phyloP scores from a whole-genome alignment of 1,140 invertebrate species.

The Lycorma delicatula region DNA sequence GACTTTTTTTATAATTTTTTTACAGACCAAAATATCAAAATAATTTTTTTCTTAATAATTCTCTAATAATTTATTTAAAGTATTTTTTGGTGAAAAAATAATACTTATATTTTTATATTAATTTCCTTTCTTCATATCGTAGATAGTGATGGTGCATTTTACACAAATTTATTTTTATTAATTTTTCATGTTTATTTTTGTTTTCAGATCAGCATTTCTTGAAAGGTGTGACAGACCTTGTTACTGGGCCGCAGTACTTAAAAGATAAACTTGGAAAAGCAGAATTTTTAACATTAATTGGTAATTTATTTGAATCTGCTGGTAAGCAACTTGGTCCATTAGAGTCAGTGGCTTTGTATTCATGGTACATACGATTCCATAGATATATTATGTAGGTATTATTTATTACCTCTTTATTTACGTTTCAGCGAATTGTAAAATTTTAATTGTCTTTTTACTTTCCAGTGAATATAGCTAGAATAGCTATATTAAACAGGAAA shows the following conservation, averaged over 20 bases:
- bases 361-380: constrained; percentile 53
- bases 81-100: too few relatives aligned
- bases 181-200: neutral
- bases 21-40: too few relatives aligned
- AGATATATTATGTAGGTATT: constrained; percentile 15
- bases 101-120: too few relatives aligned
- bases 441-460: too few relatives aligned
- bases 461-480: too few relatives aligned
- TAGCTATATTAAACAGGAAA: too few relatives aligned
- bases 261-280: constrained; percentile 48
- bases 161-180: neutral
- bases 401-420: too few relatives aligned
- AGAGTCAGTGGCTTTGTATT: constrained; percentile 40
- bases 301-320: constrained; percentile 36
- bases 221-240: constrained; percentile 11
- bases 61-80: too few relatives aligned
- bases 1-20: too few relatives aligned
- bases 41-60: too few relatives aligned
- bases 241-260: constrained; percentile 47
- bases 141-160: too few relatives aligned
- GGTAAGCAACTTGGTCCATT: constrained; percentile 31
- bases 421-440: neutral
- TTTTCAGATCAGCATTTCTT: constrained; percentile 10
- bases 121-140: too few relatives aligned
- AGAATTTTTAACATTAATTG: constrained; percentile 45